Base-by-base conservation (phyloP, 2,797 vertebrate genomes). In the Cheirogaleus major region DNA sequence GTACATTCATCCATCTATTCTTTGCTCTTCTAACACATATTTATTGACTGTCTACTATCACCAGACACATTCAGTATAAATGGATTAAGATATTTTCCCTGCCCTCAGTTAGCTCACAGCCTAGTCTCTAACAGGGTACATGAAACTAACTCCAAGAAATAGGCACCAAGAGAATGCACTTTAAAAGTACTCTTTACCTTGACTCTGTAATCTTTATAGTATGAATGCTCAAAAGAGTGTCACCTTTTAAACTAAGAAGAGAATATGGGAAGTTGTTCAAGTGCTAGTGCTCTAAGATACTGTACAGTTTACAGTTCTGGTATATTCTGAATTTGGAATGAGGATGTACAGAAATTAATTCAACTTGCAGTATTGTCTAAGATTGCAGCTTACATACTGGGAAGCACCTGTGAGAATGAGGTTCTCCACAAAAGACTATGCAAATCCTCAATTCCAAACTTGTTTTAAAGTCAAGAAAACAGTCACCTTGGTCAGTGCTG, bases 11-110 rank as follows among this genome's bases (percentile, higher is more conserved):
- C 12, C 2, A 25, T 41, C 79, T 9, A 43, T 79, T 83, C n/a
- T 89, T 81, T 93, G 20, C 18, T 48, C 43, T 96, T 95, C 30
- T 50, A 92, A 61, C 45, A 91, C 65, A 13, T 88, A 32, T 45
- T 82, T 92, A 70, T 65, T 69, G 14, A 84, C 30, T 32, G 45
- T 0, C 14, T 22, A 38, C 35, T n/a, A 25, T 65, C 55, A 72
- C 22, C 8, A 84, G 90, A 5, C 14, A 78, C 25, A 63, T 45
- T 87, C 61, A 61, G 12, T 25, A 65, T 41, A 73, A 78, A 63
- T 73, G 5, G 82, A 52, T 84, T 89, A 76, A 89, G 35, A 67
- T 38, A 18, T 78, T 32, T 92, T 59, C 2, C 4, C 41, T 48
- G 12, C 17, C 69, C 3, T 76, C 35, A 55, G 52, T 7, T 69